These are phyloP conservation scores for Dryas iulia DNA, from an alignment of 1,140 invertebrate genomes.

Conservation along the genomic window DNA sequence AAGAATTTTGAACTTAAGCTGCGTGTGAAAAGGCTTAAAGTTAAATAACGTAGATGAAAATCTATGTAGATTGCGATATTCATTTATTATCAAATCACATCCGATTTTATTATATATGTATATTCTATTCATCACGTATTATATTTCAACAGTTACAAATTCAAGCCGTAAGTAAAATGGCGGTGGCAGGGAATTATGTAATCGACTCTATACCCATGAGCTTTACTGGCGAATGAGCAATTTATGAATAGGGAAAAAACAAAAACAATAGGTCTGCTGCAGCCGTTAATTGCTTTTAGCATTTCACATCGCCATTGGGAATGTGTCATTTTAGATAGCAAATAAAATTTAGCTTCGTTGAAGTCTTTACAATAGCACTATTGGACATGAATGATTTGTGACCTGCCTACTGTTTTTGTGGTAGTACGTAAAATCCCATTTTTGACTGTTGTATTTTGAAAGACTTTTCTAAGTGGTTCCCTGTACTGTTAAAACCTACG, in stretches of 20 bases:
- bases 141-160: not conserved
- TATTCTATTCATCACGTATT: not conserved
- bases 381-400: no score
- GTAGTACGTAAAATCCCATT: no score
- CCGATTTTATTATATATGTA: conserved; percentile 18
- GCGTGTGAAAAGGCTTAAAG: not conserved
- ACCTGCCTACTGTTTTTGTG: no score
- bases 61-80: conserved; percentile 17
- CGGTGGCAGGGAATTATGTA: not conserved
- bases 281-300: conserved; percentile 28
- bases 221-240: conserved; percentile 8
- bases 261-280: conserved; percentile 17
- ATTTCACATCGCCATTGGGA: conserved; percentile 18
- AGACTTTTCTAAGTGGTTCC: no score
- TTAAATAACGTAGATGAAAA: not conserved
- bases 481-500: no score
- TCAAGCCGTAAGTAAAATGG: not conserved
- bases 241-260: conserved; percentile 19
- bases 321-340: conserved; percentile 13
- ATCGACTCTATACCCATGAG: conserved; percentile 7
- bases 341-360: not conserved
- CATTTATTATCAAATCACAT: conserved; percentile 27
- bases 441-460: no score
- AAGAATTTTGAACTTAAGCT: conserved; percentile 15
- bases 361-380: not conserved